phyloP scores from a whole-genome alignment of 2,113 vertebrate genomes.

The Arenaria interpres region DNA sequence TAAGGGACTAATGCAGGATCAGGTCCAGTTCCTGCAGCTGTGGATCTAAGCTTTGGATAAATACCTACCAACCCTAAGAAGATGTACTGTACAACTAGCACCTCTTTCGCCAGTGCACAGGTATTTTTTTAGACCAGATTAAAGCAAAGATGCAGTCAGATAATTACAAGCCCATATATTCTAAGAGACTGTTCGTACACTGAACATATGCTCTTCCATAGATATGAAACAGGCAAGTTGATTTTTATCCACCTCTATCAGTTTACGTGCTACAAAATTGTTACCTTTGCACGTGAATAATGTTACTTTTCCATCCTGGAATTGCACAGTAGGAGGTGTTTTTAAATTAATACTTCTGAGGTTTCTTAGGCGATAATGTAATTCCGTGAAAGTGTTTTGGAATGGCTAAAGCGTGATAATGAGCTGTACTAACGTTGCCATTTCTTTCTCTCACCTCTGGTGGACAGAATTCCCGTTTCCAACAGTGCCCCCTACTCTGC shows the following conservation, averaged over 20 bases:
- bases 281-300: background rate
- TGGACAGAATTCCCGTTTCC: slow-evolving; percentile 90
- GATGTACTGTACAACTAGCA: fast-evolving
- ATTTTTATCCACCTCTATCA: background rate
- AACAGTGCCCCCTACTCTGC: slow-evolving; percentile 81
- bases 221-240: fast-evolving
- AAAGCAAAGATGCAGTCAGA: background rate
- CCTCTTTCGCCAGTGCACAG: background rate
- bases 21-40: background rate
- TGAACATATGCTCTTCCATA: fast-evolving
- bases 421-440: background rate
- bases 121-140: background rate
- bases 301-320: fast-evolving
- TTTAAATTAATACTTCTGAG: background rate
- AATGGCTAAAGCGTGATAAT: too few relatives aligned
- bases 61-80: background rate
- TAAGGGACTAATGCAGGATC: background rate
- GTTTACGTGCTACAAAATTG: background rate
- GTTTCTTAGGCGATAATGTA: background rate
- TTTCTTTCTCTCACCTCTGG: background rate
- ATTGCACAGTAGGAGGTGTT: background rate
- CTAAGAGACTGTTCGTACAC: background rate
- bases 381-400: background rate
- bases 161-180: background rate
- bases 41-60: background rate